Evolutionary conservation across 2,888 invertebrate species (phyloP).

Genomic region (Agriopis aurantiaria): DNA sequence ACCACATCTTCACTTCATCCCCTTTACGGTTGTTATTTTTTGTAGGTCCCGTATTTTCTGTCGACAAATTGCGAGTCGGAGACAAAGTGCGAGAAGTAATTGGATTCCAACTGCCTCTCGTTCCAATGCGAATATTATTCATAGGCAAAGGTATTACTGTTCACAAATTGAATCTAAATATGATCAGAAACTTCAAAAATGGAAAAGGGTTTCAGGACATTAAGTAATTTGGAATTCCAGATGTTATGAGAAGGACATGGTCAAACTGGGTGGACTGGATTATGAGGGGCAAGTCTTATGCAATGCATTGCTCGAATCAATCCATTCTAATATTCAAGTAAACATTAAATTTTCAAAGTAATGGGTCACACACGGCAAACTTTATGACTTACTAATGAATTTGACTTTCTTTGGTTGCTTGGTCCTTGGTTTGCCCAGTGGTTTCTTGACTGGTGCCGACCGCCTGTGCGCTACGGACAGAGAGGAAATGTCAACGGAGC

Average conservation of each 20-base stretch:
- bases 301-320: background rate
- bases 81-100: constrained; percentile 36
- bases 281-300: background rate
- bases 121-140: constrained; percentile 36
- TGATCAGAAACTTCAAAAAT: background rate
- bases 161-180: constrained; percentile 10
- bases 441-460: constrained; percentile 92
- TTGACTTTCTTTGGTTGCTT: constrained; percentile 96
- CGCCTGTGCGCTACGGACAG: constrained; percentile 76
- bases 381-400: constrained; percentile 93
- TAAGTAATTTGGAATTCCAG: background rate
- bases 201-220: background rate
- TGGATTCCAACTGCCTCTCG: constrained; percentile 35
- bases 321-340: no score
- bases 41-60: constrained; percentile 32
- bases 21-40: constrained; percentile 40
- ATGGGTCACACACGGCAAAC: background rate
- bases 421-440: constrained; percentile 92
- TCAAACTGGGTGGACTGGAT: background rate
- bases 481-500: constrained; percentile 55
- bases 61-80: constrained; percentile 33
- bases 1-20: constrained; percentile 26
- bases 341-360: background rate
- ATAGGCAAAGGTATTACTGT: constrained; percentile 19
- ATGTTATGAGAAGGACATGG: background rate